A percentile compares a stretch with the other conserved stretches of the same genome.
These are phyloP conservation scores for Apogon talboti DNA, from an alignment of 2,797 vertebrate genomes.

Conservation along the genomic window DNA sequence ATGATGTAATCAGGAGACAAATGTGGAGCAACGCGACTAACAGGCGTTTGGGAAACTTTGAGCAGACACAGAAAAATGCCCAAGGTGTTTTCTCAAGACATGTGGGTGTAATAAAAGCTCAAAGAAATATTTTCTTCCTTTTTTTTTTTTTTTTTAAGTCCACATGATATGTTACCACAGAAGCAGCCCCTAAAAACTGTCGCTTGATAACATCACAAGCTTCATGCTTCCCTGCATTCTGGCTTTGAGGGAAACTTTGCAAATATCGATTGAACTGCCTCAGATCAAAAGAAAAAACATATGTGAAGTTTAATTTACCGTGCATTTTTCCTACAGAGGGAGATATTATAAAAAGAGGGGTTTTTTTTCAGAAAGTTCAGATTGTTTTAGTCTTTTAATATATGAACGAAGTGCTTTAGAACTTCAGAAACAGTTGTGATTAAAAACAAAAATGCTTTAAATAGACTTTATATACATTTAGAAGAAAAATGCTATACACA, in stretches of 20 bases:
- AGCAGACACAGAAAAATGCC: constrained; percentile 56
- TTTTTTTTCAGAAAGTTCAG: constrained; percentile 11
- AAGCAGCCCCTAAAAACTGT: constrained; percentile 48
- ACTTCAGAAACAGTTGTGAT: constrained; percentile 10
- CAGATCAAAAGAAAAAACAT: constrained; percentile 65
- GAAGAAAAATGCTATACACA: not conserved
- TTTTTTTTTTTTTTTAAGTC: constrained; percentile 37
- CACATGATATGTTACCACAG: constrained; percentile 57
- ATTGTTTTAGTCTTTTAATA: constrained; percentile 24
- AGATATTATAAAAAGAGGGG: constrained; percentile 8
- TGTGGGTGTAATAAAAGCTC: constrained; percentile 70
- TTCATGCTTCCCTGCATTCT: constrained; percentile 54
- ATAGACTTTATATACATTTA: not conserved
- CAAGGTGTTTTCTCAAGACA: constrained; percentile 66
- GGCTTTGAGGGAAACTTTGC: constrained; percentile 58
- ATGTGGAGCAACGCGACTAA: constrained; percentile 41
- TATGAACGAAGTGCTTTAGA: not conserved
- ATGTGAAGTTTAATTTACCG: constrained; percentile 52
- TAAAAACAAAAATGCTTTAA: constrained; percentile 2
- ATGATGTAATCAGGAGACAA: constrained; percentile 74
- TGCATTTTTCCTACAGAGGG: constrained; percentile 12
- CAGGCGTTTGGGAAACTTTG: constrained; percentile 42
- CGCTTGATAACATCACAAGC: constrained; percentile 69
- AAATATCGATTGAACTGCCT: constrained; percentile 57
- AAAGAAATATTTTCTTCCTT: constrained; percentile 51